Evolutionary conservation across 2,113 vertebrate species (phyloP), one percentile per base, ranked within the genome.

Genomic region (Ailuropoda melanoleuca): DNA sequence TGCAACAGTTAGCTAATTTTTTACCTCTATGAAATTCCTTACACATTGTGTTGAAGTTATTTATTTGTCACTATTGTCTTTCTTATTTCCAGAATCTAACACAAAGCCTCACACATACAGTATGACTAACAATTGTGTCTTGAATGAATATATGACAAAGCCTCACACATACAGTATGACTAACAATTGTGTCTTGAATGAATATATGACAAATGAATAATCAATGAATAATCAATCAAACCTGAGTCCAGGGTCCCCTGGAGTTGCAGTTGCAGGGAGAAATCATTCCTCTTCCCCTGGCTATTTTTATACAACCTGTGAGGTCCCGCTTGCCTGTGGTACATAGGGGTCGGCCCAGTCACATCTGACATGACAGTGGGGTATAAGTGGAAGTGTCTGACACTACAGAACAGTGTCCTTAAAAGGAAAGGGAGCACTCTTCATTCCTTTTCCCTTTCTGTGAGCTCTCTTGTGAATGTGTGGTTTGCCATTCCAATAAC

Each of bases 61-160:
- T 72, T 93, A 18, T 74, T n/a, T 74, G 26, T 86, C 39, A 4
- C 8, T 85, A 23, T 62, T 78, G 31, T 55, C 77, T 94, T 81
- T 84, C 70, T 88, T 74, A 70, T 93, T 84, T 87, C 29, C 62
- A 96, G 83, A 95, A 39, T 74, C 19, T 53, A 82, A 66, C 39
- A 56, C 60, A 87, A 81, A 87, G 1, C 12, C 80, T 90, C 66
- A 21, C 18, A 31, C 4, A 53, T 55, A 74, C 6, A 10, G 6
- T 37, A 39, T 8, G 34, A 78, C 7, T 82, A 66, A 91, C 17
- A 55, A 43, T 58, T 91, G 10, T 88, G 4, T 58, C 60, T 95
- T 88, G 62, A 89, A 56, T 8, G 6, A 68, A 81, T 90, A n/a
- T n/a, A n/a, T n/a, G n/a, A 56, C 66, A 86, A 81, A 87, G 1